Evolutionary conservation across 2,888 invertebrate genomes (phyloP), one percentile per base, ranked within the genome.

Genomic region (Palloptera scutellata): DNA sequence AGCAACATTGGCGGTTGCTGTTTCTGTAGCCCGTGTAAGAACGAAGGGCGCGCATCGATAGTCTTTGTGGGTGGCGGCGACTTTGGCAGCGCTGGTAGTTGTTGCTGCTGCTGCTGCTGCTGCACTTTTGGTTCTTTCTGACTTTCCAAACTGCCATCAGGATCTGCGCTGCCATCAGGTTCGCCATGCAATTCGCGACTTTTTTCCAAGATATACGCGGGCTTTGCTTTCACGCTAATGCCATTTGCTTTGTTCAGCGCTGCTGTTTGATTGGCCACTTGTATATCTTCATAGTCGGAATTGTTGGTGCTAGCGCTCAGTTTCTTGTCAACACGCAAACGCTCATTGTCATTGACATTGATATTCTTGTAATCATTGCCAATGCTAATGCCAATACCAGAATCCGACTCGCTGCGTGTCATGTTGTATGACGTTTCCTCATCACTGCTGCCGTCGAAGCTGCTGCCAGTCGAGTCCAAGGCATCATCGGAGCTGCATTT

Each of bases 141-240:
- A 81, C 91, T 91, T 30, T 86, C 86, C 13, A 84, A 68, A 1
- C 87, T 85, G 53, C 91, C 90, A 77, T 92, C 93, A 1, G 93
- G 92, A 84, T 94, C 94, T 13, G 94, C 93, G 75, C 92, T 89
- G n/a, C 94, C 94, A 77, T 94, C 94, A 0, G 94, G 94, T 77
- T 93, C 94, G 10, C 94, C 94, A 10, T 93, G 94, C 73, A 91
- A 85, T 78, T 94, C 94, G 41, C 94, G 87, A 80, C 91, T 92
- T 71, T 88, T 87, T 61, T 89, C 89, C 40, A 78, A 87, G 43
- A 63, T 67, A 59, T 73, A 77, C 0, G 64, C 59, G 6, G 72
- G 53, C 2, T 73, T 75, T 20, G 70, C 72, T 59, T 75, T 75
- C 9, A 62, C 53, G 20, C 64, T 19, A 8, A 61, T 60, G 0